A percentile compares a stretch with the other conserved stretches of the same genome.
Evolutionary conservation across 2,888 invertebrate species (phyloP).

Genomic region (Salpingus planirostris): DNA sequence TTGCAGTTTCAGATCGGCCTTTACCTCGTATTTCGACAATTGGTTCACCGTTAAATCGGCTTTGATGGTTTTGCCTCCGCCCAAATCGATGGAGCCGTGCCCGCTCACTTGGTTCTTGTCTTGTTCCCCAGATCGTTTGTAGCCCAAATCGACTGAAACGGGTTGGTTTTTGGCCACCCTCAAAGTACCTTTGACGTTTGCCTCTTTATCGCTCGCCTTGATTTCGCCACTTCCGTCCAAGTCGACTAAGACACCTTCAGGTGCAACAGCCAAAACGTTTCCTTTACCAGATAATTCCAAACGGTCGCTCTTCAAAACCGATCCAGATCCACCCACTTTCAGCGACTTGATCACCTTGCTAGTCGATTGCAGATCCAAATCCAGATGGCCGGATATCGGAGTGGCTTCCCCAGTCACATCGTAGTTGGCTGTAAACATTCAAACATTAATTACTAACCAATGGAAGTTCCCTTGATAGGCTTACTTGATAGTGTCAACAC

Average conservation of each 20-base stretch:
- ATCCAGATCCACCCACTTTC: slow-evolving; percentile 41
- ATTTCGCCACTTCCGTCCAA: slow-evolving; percentile 55
- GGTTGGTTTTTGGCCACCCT: slow-evolving; percentile 41
- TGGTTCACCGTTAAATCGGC: slow-evolving; percentile 24
- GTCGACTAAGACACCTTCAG: slow-evolving; percentile 46
- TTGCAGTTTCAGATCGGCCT: slow-evolving; percentile 40
- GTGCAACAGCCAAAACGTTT: slow-evolving; percentile 25
- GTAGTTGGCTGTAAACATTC: slow-evolving; percentile 24
- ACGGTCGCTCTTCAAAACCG: slow-evolving; percentile 21
- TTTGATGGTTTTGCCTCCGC: slow-evolving; percentile 38
- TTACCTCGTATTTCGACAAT: slow-evolving; percentile 35
- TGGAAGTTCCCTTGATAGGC: background rate
- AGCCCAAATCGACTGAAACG: slow-evolving; percentile 36
- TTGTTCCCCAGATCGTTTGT: slow-evolving; percentile 22
- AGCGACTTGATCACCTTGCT: slow-evolving; percentile 51
- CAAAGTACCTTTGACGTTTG: slow-evolving; percentile 46
- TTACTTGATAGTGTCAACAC: slow-evolving; percentile 1
- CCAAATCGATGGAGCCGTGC: slow-evolving; percentile 29
- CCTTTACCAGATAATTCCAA: slow-evolving; percentile 22
- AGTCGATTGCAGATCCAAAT: slow-evolving; percentile 42
- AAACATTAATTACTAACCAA: background rate
- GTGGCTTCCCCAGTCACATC: slow-evolving; percentile 22
- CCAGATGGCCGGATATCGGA: slow-evolving; percentile 44
- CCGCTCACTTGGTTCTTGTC: slow-evolving; percentile 24
- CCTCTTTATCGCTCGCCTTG: slow-evolving; percentile 55